phyloP scores from a whole-genome alignment of 1,140 invertebrate species.

The Drosophila murphyi region DNA sequence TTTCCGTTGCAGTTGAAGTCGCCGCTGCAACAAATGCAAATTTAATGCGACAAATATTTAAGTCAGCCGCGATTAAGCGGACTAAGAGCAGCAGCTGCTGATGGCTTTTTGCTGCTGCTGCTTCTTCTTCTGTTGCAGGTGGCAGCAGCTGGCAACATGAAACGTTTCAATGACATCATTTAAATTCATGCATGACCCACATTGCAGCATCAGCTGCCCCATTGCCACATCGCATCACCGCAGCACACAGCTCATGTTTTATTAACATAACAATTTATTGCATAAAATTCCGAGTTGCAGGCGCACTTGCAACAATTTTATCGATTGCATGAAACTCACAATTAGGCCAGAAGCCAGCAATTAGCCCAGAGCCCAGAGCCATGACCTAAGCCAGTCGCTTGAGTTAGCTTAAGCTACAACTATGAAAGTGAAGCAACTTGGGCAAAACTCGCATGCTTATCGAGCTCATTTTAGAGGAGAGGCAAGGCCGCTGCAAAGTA shows the following conservation, averaged over 20 bases:
- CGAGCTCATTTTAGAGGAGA: conserved; percentile 39
- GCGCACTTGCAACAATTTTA: conserved; percentile 41
- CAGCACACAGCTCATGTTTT: conserved; percentile 67
- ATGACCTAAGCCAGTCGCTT: conserved; percentile 29
- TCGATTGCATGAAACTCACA: conserved; percentile 36
- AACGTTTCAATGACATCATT: conserved; percentile 75
- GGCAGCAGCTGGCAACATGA: conserved; percentile 48
- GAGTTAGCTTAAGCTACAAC: conserved; percentile 47
- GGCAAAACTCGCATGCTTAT: conserved; percentile 12
- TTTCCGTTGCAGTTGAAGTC: conserved; percentile 22
- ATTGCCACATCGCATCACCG: conserved; percentile 16
- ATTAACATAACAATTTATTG: conserved; percentile 81
- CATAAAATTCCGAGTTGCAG: conserved; percentile 71
- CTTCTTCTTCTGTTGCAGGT: conserved; percentile 38
- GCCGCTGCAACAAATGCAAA: conserved; percentile 60
- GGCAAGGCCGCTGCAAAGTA: conserved; percentile 32
- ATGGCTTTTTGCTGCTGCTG: not conserved
- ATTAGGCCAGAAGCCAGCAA: conserved; percentile 36
- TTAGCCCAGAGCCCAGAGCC: conserved; percentile 33
- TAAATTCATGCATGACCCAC: conserved; percentile 82
- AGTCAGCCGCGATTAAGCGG: conserved; percentile 33
- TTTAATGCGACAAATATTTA: conserved; percentile 67
- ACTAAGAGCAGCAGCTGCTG: conserved; percentile 30
- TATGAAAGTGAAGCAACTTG: conserved; percentile 49
- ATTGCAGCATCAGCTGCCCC: conserved; percentile 50